These are phyloP conservation scores for Sparus aurata DNA, from an alignment of 2,797 vertebrate species.

Conservation along the genomic window DNA sequence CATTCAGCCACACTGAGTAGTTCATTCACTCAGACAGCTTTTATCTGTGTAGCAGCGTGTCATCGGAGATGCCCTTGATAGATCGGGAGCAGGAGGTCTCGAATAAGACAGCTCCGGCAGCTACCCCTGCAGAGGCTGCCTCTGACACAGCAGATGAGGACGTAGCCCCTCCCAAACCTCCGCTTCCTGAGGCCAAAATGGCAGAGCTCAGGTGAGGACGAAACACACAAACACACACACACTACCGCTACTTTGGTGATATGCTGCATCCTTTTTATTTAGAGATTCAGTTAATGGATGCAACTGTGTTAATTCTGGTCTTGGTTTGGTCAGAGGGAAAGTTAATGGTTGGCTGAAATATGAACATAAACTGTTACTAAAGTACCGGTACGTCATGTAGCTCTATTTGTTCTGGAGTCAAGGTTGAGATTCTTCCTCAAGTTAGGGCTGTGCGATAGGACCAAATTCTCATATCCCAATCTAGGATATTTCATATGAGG, in stretches of 20 bases:
- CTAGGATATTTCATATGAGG: too few species aligned
- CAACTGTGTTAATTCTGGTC: background rate
- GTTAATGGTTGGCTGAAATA: background rate
- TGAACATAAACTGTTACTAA: too few species aligned
- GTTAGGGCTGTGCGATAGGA: too few species aligned
- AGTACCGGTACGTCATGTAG: too few species aligned
- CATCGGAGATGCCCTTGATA: slow-evolving; percentile 89
- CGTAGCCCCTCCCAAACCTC: slow-evolving; percentile 95
- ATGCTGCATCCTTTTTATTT: background rate
- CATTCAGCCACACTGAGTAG: background rate
- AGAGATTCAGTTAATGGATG: background rate
- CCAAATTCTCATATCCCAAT: too few species aligned
- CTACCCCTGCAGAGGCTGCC: slow-evolving; percentile 83
- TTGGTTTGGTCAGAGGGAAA: background rate
- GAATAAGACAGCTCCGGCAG: slow-evolving; percentile 85
- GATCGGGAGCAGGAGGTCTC: slow-evolving; percentile 93
- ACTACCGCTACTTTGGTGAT: background rate
- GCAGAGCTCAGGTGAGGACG: slow-evolving; percentile 92
- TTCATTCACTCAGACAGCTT: slow-evolving; percentile 28
- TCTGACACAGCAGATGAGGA: slow-evolving; percentile 89
- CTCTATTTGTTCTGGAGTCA: too few species aligned
- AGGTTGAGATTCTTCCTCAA: too few species aligned
- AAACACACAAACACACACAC: background rate
- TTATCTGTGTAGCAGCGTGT: slow-evolving; percentile 77
- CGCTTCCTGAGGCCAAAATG: slow-evolving; percentile 94